Evolutionary conservation across 2,113 vertebrate species (phyloP), one percentile per base, ranked within the genome.

Genomic region (Apteryx owenii): DNA sequence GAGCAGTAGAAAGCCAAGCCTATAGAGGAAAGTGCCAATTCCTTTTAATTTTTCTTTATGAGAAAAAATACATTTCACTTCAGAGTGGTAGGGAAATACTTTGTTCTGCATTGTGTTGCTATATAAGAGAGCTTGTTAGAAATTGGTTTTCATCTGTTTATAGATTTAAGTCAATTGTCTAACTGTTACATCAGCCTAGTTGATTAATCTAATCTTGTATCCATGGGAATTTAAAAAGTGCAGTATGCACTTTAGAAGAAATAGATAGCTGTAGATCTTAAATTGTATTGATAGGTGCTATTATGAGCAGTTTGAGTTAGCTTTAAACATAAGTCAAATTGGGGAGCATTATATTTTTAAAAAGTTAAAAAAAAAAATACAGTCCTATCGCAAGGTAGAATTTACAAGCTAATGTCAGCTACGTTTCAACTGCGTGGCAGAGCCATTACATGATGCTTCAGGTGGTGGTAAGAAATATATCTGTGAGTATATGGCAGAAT

Each of bases 111-210:
- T 20, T 62, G 38, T 5, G 2, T 17, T 66, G 48, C 17, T 50
- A 15, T 25, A 38, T 82, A 44, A 82, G 81, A 53, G 75, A 26
- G 9, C 19, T 80, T 72, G 40, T 8, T 77, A 61, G 60, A 86
- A 73, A 23, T 70, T 50, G 11, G 6, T 96, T 95, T 91, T 85
- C 26, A 42, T 77, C 31, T 77, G 26, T 86, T 83, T 84, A 54
- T 86, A 84, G 80, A 29, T 94, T 42, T 90, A 73, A 93, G 29
- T 90, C 36, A 81, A 7, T 86, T 90, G 42, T 93, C 85, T 90
- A 46, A 64, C 38, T 60, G 10, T 93, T 84, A 56, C n/a, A 46
- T 85, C 51, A 64, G 86, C 65, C 12, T 38, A 12, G 51, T 79
- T 93, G 13, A 23, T 88, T 81, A 71, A 71, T 84, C 38, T 93